Base-by-base conservation (phyloP, 2,888 invertebrate genomes). In the Strigamia maritima region DNA sequence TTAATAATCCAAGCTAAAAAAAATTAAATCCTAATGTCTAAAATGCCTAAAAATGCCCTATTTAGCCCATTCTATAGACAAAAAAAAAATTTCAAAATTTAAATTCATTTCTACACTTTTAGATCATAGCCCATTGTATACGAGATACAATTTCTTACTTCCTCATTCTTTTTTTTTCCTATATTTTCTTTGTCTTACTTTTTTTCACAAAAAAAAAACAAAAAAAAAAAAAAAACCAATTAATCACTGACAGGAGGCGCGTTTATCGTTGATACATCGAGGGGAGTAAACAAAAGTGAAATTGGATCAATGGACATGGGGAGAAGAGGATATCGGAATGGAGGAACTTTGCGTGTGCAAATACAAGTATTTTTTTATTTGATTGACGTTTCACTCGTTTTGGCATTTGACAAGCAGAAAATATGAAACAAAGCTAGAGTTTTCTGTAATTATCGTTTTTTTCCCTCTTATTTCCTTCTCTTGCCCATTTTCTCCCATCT, bases 181-280 rank as follows among this genome's bases (percentile, higher is more conserved):
- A 12, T 49, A 4, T 16, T 49, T 49, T 49, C 6, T 49, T 49
- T 49, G 6, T 49, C 16, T 49, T 49, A 49, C 49, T 49, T 49
- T 49, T n/a, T n/a, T n/a, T n/a, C n/a, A n/a, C n/a, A n/a, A n/a
- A n/a, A n/a, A n/a, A n/a, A n/a, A n/a, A n/a, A n/a, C n/a, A 14
- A 6, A 49, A 10, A 14, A 14, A 49, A 16, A 16, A 49, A 49
- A 49, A 49, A 49, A 19, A 12, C 16, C 49, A 7, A 49, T 49
- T 49, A 49, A 49, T 49, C 49, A 49, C 49, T 49, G 49, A 49
- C 49, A 49, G 49, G 49, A 49, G 49, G 16, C 49, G 49, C 49
- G 49, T 49, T 49, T 49, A 49, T 49, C 49, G 49, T 49, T 49
- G 49, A 49, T 49, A 49, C 49, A 49, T 49, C 49, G 49, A 49